These are phyloP conservation scores for Myrmecobius fasciatus DNA, from an alignment of 2,113 vertebrate species.

Conservation along the genomic window DNA sequence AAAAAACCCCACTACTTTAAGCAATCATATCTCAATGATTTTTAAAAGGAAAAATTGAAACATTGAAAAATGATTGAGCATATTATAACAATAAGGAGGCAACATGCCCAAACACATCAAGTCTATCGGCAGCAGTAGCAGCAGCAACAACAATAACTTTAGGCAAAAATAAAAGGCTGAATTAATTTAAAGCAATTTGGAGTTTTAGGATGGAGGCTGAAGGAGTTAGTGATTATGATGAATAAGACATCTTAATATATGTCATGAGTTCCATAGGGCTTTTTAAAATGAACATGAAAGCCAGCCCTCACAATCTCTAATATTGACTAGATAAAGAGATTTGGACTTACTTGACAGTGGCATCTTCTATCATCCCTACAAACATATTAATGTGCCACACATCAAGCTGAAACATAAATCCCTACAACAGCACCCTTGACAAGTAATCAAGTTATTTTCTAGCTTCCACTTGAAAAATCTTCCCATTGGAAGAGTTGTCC, in stretches of 20 bases:
- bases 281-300: slow-evolving; percentile 42
- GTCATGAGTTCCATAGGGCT: slow-evolving; percentile 1
- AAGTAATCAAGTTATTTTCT: too few species aligned
- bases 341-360: slow-evolving; percentile 31
- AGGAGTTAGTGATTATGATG: slow-evolving; percentile 30
- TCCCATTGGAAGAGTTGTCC: too few species aligned
- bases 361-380: neutral
- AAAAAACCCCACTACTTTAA: neutral
- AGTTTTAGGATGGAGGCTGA: neutral
- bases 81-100: neutral
- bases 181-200: neutral
- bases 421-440: too few species aligned
- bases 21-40: neutral
- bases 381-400: too few species aligned
- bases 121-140: neutral
- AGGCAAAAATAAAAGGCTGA: neutral
- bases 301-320: slow-evolving; percentile 30
- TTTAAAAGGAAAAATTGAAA: neutral
- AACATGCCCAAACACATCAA: neutral
- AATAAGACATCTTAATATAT: slow-evolving; percentile 26
- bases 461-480: too few species aligned
- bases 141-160: neutral
- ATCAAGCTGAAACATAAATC: too few species aligned
- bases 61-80: neutral
- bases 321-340: slow-evolving; percentile 56